A percentile compares a stretch with the other conserved stretches of the same genome.
Conservation (phyloP, 2,888 invertebrate genomes). For the Anorthoa munda region DNA sequence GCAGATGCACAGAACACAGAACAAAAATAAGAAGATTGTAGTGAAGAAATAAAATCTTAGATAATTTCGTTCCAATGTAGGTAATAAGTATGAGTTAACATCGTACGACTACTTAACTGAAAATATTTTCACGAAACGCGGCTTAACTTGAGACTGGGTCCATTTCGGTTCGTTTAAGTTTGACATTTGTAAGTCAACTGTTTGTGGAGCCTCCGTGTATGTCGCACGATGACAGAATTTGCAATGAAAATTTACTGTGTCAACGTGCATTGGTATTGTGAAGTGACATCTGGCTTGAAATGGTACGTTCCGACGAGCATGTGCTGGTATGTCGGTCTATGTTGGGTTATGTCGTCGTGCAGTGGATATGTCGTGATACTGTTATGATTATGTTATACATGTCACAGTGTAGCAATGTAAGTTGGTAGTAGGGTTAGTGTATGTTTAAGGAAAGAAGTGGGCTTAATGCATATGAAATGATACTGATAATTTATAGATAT, state of each 20-base stretch:
- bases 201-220: slow-evolving; percentile 84
- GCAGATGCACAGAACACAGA: not conserved
- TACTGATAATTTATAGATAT: too few relatives aligned
- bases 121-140: slow-evolving; percentile 64
- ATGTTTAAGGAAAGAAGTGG: not conserved
- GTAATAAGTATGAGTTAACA: slow-evolving; percentile 4
- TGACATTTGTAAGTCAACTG: slow-evolving; percentile 88
- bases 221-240: slow-evolving; percentile 87
- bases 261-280: slow-evolving; percentile 85
- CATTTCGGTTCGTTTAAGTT: slow-evolving; percentile 90
- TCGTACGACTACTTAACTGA: slow-evolving; percentile 28
- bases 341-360: slow-evolving; percentile 18
- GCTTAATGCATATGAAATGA: not conserved
- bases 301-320: slow-evolving; percentile 69
- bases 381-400: slow-evolving; percentile 52
- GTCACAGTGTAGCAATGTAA: slow-evolving; percentile 16
- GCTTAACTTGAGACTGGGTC: slow-evolving; percentile 73
- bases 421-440: not conserved
- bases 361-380: slow-evolving; percentile 36
- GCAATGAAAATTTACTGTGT: slow-evolving; percentile 88
- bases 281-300: slow-evolving; percentile 81
- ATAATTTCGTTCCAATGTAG: slow-evolving; percentile 10
- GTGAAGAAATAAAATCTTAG: not conserved
- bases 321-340: slow-evolving; percentile 45
- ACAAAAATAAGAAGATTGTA: not conserved